Evolutionary conservation across 2,888 invertebrate genomes (phyloP), one percentile per base, ranked within the genome.

Genomic region (Coelopa pilipes): DNA sequence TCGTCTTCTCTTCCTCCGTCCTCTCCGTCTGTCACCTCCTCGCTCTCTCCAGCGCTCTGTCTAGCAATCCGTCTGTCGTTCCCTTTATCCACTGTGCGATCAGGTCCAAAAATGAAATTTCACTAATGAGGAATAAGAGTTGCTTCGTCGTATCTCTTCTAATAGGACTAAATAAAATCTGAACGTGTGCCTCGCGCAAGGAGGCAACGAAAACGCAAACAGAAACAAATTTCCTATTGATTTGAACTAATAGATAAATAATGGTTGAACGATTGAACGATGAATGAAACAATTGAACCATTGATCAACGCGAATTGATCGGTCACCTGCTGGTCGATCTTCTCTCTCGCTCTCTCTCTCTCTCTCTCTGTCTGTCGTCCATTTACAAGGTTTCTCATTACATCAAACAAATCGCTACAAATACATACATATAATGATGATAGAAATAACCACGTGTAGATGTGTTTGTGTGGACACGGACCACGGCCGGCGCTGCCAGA

Each of bases 51-150:
- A n/a, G n/a, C n/a, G n/a, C n/a, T 21, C 1, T 34, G 4, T 34
- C 34, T 34, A 34, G 7, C 34, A 4, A 34, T 34, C 34, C 34
- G 34, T 34, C 34, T 34, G 34, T 34, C 34, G 34, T 34, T 34
- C 34, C 2, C 34, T 34, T 34, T 7, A 34, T 34, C 34, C 34
- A 34, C 34, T 70, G 66, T 53, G 78, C 78, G 70, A 77, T 84
- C 85, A 84, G 84, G 84, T 85, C 84, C 84, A 85, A 84, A 84
- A 84, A 85, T 80, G 77, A 84, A 84, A 85, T 85, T 84, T 84
- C 79, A 82, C 85, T 84, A 84, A 84, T 81, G 82, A 84, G 84
- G 84, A 84, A 84, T 84, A 82, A 82, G 84, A 81, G 85, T 84
- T 84, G 78, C 84, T 82, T 84, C 80, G 85, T 84, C 85, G 78